Base-by-base conservation (phyloP, 2,888 invertebrate genomes). In the Trachelus tabidus region DNA sequence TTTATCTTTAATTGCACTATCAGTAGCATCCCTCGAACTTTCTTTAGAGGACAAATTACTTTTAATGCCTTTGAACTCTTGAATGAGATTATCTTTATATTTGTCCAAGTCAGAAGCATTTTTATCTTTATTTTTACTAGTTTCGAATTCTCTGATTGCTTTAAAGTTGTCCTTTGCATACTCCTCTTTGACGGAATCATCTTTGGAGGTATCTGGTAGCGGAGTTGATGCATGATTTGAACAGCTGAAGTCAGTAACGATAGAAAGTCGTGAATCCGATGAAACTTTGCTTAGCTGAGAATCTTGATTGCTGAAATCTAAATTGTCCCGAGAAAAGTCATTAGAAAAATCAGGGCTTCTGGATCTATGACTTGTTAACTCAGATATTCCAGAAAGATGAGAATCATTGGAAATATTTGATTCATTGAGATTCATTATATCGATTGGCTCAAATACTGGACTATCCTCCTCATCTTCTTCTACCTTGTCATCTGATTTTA, bases 381-480 rank as follows among this genome's bases (percentile, higher is more conserved):
- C 93, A 76, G 93, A 93, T 85, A 94, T 92, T 73, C 93, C 93
- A 15, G 94, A 94, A 69, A 94, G 86, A 87, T 94, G 93, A 4
- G 94, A 94, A 86, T 94, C 93, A 73, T 93, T 92, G 0, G 94
- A 94, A 87, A 92, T 93, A 69, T 93, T 93, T 40, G 93, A 93
- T 74, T 92, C 92, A 78, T 92, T 89, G 9, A 91, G 80, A 83
- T 89, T 89, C 86, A 88, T 90, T 81, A 92, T 93, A 81, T 93
- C 93, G 34, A 95, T 90, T 0, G 94, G 94, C 85, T 95, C 95
- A 89, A 95, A 95, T 0, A 94, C 93, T 0, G 95, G 95, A 77
- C 95, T 94, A 78, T 94, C 94, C 84, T 94, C 94, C 85, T 93
- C 94, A 76, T 94, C 94, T 83, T 91, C 92, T 83, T 93, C 94